Conservation (phyloP, 2,113 vertebrate species). For the Calidris pygmaea region DNA sequence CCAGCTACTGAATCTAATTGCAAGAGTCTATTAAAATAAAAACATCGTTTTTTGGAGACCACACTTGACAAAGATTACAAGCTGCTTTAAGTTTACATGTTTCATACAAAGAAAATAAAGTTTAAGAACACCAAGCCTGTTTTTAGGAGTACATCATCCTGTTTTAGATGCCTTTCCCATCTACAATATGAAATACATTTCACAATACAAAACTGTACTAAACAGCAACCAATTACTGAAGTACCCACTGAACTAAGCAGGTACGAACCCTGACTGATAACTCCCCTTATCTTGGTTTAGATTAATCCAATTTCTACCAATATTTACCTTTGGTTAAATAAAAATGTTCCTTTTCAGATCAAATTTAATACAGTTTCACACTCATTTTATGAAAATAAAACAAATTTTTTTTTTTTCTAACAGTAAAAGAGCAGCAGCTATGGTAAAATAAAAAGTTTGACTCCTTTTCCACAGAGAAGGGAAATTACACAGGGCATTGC, state of each 20-base stretch:
- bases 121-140: neutral
- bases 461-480: neutral
- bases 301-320: neutral
- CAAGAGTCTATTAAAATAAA: neutral
- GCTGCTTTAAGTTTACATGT: neutral
- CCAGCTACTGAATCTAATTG: neutral
- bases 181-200: neutral
- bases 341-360: neutral
- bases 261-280: neutral
- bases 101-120: neutral
- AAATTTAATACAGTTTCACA: neutral
- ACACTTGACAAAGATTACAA: neutral
- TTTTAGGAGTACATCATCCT: neutral
- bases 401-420: neutral
- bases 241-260: neutral
- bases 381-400: neutral
- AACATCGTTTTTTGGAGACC: neutral
- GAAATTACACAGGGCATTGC: neutral
- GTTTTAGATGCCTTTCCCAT: neutral
- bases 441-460: neutral
- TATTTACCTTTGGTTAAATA: neutral
- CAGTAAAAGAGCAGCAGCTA: neutral
- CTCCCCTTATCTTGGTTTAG: neutral
- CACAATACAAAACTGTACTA: neutral
- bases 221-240: neutral